Conservation (phyloP, 1,140 invertebrate species). For the Sinella curviseta region DNA sequence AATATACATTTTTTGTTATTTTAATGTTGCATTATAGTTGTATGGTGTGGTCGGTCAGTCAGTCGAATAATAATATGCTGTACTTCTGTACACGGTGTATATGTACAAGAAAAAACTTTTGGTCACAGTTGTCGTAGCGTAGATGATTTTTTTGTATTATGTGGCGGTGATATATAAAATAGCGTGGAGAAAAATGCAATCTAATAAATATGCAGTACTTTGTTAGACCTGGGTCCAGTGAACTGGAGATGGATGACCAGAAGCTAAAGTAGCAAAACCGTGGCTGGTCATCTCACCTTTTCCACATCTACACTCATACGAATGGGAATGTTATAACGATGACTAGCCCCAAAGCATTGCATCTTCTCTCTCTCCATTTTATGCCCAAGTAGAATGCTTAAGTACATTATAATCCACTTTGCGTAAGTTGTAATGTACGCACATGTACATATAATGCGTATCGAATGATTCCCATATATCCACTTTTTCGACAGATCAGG, state of each 20-base stretch:
- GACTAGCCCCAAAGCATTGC: no score
- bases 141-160: not conserved
- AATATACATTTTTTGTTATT: not conserved
- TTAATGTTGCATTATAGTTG: not conserved
- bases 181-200: not conserved
- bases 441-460: slow-evolving; percentile 11
- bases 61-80: no score
- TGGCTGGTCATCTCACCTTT: not conserved
- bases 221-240: slow-evolving; percentile 1
- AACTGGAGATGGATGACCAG: slow-evolving; percentile 11
- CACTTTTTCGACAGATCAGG: slow-evolving; percentile 24
- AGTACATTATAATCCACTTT: slow-evolving; percentile 27
- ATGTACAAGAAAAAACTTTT: no score
- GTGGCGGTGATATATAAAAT: not conserved
- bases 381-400: not conserved
- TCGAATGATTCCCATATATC: slow-evolving; percentile 16
- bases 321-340: no score
- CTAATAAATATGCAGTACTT: slow-evolving; percentile 18
- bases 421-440: slow-evolving; percentile 21
- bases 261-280: not conserved
- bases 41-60: no score
- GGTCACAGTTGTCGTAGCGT: no score
- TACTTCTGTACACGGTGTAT: no score
- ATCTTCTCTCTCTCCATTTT: slow-evolving; percentile 3
- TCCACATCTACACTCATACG: no score